Percentiles rank a stretch among this genome's conserved stretches.
These are phyloP conservation scores for Cisticola juncidis DNA, from an alignment of 2,113 vertebrate genomes.

Conservation along the genomic window DNA sequence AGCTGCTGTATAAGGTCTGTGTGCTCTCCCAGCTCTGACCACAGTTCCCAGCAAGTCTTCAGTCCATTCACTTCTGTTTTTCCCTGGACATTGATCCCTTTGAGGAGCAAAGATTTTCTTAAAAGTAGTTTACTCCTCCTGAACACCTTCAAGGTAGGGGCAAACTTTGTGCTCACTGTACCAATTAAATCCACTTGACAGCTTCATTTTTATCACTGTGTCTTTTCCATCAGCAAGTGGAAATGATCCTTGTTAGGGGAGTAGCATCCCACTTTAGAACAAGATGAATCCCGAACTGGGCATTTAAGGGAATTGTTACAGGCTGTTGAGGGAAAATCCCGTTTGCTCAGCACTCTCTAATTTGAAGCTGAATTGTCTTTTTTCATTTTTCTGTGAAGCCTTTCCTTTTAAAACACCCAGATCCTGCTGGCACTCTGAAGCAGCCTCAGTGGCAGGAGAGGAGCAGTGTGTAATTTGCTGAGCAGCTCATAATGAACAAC, in stretches of 20 bases:
- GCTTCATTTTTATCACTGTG: not conserved
- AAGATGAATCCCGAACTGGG: slow-evolving; percentile 46
- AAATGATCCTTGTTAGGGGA: slow-evolving; percentile 13
- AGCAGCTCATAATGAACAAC: not conserved
- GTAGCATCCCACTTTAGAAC: slow-evolving; percentile 26
- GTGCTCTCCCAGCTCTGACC: not conserved
- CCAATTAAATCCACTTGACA: slow-evolving; percentile 48
- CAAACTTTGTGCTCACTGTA: not conserved
- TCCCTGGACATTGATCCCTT: not conserved
- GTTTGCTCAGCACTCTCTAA: slow-evolving; percentile 22
- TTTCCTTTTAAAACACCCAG: not conserved
- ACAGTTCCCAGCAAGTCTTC: not conserved
- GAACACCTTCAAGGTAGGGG: not conserved
- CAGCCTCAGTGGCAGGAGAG: not conserved
- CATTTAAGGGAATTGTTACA: slow-evolving; percentile 13
- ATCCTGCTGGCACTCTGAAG: not conserved
- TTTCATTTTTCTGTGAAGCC: not conserved
- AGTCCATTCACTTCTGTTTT: not conserved
- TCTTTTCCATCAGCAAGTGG: slow-evolving; percentile 3
- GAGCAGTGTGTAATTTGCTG: slow-evolving; percentile 5
- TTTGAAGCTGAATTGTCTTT: not conserved
- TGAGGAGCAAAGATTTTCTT: not conserved
- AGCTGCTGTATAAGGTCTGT: not conserved
- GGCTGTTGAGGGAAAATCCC: not conserved
- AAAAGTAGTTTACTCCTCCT: not conserved